Evolutionary conservation across 2,888 invertebrate genomes (phyloP), one percentile per base, ranked within the genome.

Genomic region (Bombylius discolor): DNA sequence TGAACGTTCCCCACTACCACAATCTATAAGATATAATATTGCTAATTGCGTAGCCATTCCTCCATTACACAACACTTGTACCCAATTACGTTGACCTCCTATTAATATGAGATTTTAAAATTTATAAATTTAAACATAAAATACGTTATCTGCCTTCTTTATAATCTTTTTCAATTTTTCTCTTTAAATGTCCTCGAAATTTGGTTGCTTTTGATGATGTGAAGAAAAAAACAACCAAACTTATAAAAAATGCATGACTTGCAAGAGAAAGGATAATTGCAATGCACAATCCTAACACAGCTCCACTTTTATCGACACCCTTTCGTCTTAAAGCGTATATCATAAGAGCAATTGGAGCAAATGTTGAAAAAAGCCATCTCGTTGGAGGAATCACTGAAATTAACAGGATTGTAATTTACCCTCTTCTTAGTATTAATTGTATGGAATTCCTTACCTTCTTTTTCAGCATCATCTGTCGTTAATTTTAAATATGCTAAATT

Each of bases 11-110:
- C 83, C 82, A 61, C 85, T 83, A 1, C 89, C 90, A 56, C 85
- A 80, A 71, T 92, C 89, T 59, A 91, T 70, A 59, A 92, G 73
- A 68, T 89, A 91, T 32, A 92, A 72, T 44, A 91, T 66, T 0
- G 85, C 85, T 51, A 92, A 72, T 66, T 88, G 84, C 0, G 86
- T 79, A 23, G 90, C 89, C 81, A 91, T 86, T n/a, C 91, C 92
- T 2, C 68, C 87, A 75, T 93, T 94, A 68, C 92, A 92, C 1
- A 94, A 70, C 7, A 92, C 92, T 74, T 94, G 93, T 13, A 90
- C 76, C 92, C 93, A 93, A 69, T 86, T 89, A 59, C 93, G 79
- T 70, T 89, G 87, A 0, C 91, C 90, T 65, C 89, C 89, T 33
- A 71, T 72, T 84, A 64, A n/a, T 73, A 68, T 58, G 59, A 23